Base-by-base conservation (phyloP, 2,888 invertebrate genomes). In the Pseudococcus jackbeardsleyi region DNA sequence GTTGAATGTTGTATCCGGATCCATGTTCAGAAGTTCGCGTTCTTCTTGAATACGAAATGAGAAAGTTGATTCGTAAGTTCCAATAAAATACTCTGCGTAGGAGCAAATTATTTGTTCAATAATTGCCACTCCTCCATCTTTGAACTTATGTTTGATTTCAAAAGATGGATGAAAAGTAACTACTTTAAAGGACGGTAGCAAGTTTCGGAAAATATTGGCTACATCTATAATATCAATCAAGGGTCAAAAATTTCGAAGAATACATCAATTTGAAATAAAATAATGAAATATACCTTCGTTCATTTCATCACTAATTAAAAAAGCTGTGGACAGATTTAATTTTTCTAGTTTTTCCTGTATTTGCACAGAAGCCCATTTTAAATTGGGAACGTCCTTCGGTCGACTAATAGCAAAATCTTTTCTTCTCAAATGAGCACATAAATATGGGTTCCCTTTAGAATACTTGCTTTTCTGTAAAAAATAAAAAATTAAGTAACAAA, bases 31-130 rank as follows among this genome's bases (percentile, higher is more conserved):
- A 98, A 99, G 98, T 92, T 99, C 99, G 42, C 99, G 93, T 91
- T 99, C 99, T 91, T 99, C 99, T 92, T 99, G 98, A 90, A 99
- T 99, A 89, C 99, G 94, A 91, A 96, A 98, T 0, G 98, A 95
- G 92, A 99, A 99, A 0, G 99, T 99, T 89, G 99, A 99, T 90
- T 98, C 97, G 91, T 95, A 94, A 0, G 97, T 98, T 12, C 99
- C 99, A 64, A 98, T 94, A 91, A 99, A 99, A 91, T 94, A 95
- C 93, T 94, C 94, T 0, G 97, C 96, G 92, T 95, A 95, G 0
- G 98, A 95, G 92, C 98, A 97, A 90, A 99, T 96, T 90, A 98
- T 96, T 93, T 99, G 99, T 91, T 99, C 99, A 85, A 99, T 94
- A 88, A 99, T 96, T 0, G 99, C 98, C 39, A 96, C 91, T 1